Evolutionary conservation across 2,113 vertebrate species (phyloP).

Genomic region (Illadopsis cleaveri): DNA sequence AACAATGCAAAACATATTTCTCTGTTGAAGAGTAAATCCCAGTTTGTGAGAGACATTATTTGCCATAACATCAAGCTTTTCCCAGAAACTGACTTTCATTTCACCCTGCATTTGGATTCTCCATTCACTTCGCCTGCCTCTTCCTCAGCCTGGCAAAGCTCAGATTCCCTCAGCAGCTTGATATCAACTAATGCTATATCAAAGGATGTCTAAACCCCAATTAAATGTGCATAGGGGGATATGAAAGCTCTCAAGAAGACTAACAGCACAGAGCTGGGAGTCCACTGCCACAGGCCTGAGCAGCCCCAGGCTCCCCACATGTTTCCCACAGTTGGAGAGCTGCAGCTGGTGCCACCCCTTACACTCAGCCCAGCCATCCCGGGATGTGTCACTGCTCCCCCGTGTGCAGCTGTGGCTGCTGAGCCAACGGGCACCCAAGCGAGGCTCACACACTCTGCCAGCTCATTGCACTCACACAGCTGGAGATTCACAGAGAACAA

Average conservation of each 20-base stretch:
- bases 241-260: neutral
- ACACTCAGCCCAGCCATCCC: neutral
- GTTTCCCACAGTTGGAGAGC: neutral
- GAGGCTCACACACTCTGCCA: neutral
- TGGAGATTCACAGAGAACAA: neutral
- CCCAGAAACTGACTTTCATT: neutral
- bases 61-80: neutral
- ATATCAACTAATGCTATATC: neutral
- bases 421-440: neutral
- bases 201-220: neutral
- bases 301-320: neutral
- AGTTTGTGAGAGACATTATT: neutral
- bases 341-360: conserved; percentile 25
- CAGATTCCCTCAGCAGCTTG: neutral
- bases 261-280: neutral
- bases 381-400: neutral
- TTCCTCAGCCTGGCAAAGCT: neutral
- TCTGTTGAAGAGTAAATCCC: neutral
- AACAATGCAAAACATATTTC: neutral
- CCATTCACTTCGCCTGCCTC: neutral
- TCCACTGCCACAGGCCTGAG: neutral
- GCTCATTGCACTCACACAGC: conserved; percentile 31
- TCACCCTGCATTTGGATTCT: neutral
- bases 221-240: neutral
- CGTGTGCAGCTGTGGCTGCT: neutral